These are phyloP conservation scores for Turdus rufiventris DNA, from an alignment of 2,113 vertebrate species.

Conservation along the genomic window DNA sequence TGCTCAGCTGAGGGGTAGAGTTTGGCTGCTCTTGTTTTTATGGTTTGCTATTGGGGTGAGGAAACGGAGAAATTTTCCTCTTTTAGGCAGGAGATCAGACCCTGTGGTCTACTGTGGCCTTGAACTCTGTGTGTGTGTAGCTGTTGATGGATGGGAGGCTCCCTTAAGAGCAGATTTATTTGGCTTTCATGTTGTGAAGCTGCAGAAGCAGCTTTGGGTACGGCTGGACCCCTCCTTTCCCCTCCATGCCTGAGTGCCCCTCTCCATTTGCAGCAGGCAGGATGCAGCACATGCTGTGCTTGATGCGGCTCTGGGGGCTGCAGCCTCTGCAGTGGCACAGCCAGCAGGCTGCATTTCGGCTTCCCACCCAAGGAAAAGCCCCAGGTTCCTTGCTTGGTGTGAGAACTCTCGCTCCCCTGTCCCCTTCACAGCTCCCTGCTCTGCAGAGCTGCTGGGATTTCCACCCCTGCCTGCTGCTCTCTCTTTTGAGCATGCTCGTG, in stretches of 20 bases:
- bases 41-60: background rate
- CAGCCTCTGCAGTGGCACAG: background rate
- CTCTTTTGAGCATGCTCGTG: background rate
- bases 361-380: background rate
- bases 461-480: background rate
- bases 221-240: background rate
- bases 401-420: background rate
- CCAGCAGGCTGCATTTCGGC: background rate
- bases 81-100: background rate
- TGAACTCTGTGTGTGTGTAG: background rate
- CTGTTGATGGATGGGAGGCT: background rate
- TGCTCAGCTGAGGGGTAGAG: background rate
- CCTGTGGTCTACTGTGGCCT: background rate
- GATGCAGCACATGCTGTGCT: background rate
- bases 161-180: background rate
- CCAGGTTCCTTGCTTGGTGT: background rate
- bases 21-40: background rate
- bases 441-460: background rate
- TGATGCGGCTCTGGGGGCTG: background rate
- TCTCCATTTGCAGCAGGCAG: constrained; percentile 2
- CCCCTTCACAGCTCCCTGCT: background rate
- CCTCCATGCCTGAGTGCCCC: background rate
- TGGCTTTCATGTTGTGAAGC: background rate
- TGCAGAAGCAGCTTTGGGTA: background rate
- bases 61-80: background rate